Conservation (phyloP, 2,113 vertebrate genomes). For the Ctenomys sociabilis region DNA sequence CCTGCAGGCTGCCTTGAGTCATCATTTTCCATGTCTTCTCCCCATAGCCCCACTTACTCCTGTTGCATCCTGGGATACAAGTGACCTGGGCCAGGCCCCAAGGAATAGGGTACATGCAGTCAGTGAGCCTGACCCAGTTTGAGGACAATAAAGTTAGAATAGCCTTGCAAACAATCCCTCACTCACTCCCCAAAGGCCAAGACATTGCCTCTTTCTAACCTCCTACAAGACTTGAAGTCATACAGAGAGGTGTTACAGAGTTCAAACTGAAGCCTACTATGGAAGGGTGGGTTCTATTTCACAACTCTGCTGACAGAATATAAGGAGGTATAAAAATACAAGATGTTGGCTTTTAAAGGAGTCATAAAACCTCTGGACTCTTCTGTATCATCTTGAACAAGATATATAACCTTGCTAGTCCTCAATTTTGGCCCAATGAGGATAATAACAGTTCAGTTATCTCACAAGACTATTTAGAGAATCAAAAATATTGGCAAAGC, state of each 20-base stretch:
- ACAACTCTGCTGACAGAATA: slow-evolving; percentile 52
- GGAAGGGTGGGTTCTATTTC: slow-evolving; percentile 20
- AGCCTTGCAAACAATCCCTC: slow-evolving; percentile 77
- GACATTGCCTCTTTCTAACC: slow-evolving; percentile 49
- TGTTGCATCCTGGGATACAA: slow-evolving; percentile 1
- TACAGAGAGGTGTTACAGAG: slow-evolving; percentile 35
- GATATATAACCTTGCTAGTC: slow-evolving; percentile 34
- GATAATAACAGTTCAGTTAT: slow-evolving; percentile 40
- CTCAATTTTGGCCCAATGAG: slow-evolving; percentile 58
- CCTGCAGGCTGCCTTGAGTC: slow-evolving; percentile 9
- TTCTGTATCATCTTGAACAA: slow-evolving; percentile 43
- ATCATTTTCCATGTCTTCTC: slow-evolving; percentile 35
- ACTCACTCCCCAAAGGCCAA: slow-evolving; percentile 56
- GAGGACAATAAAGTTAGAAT: slow-evolving; percentile 48
- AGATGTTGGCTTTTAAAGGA: slow-evolving; percentile 46
- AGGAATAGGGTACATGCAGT: slow-evolving; percentile 71
- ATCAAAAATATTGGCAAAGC: slow-evolving; percentile 55
- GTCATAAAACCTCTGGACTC: slow-evolving; percentile 15
- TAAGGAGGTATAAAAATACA: slow-evolving; percentile 56
- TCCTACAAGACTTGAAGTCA: slow-evolving; percentile 44
- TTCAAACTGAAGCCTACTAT: slow-evolving; percentile 14
- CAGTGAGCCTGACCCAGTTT: slow-evolving; percentile 60
- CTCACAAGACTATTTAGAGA: slow-evolving; percentile 38
- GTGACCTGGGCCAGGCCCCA: slow-evolving; percentile 53
- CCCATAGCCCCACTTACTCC: background rate